A percentile compares a stretch with the other conserved stretches of the same genome.
Evolutionary conservation across 2,113 vertebrate genomes (phyloP).

Genomic region (Erythrolamprus reginae): DNA sequence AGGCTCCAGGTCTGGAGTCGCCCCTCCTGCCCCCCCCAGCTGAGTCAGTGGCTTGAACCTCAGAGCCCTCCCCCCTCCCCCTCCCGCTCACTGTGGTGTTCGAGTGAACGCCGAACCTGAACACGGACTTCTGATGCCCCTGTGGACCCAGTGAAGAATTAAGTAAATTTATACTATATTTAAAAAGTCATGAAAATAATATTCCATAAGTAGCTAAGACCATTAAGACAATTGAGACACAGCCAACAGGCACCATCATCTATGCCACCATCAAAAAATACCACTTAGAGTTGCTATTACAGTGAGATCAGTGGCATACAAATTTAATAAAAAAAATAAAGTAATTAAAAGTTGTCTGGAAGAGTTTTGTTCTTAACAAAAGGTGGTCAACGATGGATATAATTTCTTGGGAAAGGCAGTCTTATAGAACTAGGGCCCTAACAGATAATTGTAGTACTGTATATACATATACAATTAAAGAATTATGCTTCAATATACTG

Average conservation of each 20-base stretch:
- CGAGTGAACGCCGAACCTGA: no score
- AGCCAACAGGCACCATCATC: neutral
- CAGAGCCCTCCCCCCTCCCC: no score
- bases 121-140: neutral
- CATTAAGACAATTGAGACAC: neutral
- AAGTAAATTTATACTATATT: neutral
- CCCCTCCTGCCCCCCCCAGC: no score
- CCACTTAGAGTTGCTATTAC: neutral
- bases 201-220: neutral
- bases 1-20: no score
- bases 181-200: neutral
- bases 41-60: no score
- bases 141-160: neutral
- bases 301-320: neutral
- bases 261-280: neutral
- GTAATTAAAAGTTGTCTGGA: neutral
- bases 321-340: neutral
- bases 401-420: neutral
- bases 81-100: no score
- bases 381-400: neutral
- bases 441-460: neutral
- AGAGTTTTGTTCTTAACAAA: neutral
- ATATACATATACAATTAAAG: neutral
- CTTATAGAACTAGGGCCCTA: neutral
- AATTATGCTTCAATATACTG: neutral